Evolutionary conservation across 2,797 vertebrate genomes (phyloP).

Genomic region (Lophius americanus): DNA sequence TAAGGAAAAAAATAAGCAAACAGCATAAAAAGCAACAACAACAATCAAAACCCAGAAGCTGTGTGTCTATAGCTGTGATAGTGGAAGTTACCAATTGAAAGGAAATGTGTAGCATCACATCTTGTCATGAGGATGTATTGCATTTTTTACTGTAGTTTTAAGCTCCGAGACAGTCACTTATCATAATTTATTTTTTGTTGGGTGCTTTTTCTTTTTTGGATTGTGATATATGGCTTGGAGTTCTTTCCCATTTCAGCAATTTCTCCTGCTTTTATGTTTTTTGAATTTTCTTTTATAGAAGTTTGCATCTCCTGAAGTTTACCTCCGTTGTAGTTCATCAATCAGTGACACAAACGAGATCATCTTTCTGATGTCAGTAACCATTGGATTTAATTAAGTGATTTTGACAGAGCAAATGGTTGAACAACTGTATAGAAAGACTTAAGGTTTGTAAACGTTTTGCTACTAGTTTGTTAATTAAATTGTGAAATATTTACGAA

Average conservation of each 20-base stretch:
- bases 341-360: neutral
- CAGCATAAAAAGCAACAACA: neutral
- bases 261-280: neutral
- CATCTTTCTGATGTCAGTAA: no score
- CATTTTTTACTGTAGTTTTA: slow-evolving; percentile 24
- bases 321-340: slow-evolving; percentile 1
- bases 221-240: slow-evolving; percentile 4
- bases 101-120: slow-evolving; percentile 1
- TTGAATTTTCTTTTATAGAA: slow-evolving; percentile 15
- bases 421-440: no score
- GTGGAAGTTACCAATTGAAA: slow-evolving; percentile 3
- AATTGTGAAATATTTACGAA: no score
- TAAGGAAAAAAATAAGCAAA: no score
- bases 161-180: slow-evolving; percentile 19
- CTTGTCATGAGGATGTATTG: slow-evolving; percentile 2
- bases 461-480: no score
- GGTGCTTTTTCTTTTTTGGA: slow-evolving; percentile 46
- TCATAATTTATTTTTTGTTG: slow-evolving; percentile 30
- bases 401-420: no score
- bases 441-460: no score
- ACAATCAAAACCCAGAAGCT: neutral
- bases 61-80: neutral
- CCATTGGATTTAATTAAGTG: no score
- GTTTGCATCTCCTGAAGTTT: neutral
- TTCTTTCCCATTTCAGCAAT: slow-evolving; percentile 4